Conservation (phyloP, 2,888 invertebrate genomes). For the Amblyteles armatorius region DNA sequence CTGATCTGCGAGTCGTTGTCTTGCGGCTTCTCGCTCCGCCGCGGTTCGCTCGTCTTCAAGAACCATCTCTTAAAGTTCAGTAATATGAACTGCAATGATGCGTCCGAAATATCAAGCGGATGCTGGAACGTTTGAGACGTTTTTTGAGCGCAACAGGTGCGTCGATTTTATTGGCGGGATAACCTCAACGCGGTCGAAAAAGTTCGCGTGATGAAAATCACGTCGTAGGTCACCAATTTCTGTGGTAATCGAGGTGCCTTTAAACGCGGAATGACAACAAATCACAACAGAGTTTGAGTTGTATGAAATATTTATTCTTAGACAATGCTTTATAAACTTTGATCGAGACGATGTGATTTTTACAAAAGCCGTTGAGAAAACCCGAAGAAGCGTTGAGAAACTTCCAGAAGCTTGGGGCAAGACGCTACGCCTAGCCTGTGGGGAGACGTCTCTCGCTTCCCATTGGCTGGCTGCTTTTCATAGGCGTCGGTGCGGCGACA, state of each 20-base stretch:
- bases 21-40: background rate
- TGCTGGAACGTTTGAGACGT: too few species aligned
- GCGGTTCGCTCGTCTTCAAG: background rate
- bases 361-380: background rate
- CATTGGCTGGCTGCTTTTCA: background rate
- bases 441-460: conserved; percentile 5
- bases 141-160: too few species aligned
- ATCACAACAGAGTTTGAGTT: background rate
- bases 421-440: background rate
- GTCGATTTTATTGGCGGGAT: too few species aligned
- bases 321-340: background rate
- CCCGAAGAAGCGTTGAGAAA: background rate
- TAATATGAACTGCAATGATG: too few species aligned
- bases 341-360: background rate
- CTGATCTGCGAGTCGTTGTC: background rate
- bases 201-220: too few species aligned
- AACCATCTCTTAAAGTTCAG: too few species aligned
- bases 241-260: background rate
- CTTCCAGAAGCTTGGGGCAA: background rate
- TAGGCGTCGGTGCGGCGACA: conserved; percentile 3
- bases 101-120: too few species aligned
- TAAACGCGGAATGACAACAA: background rate
- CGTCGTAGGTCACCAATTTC: too few species aligned
- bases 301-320: background rate
- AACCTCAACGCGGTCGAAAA: too few species aligned